Evolutionary conservation across 1,140 invertebrate species (phyloP).

Genomic region (Drosophila orena): DNA sequence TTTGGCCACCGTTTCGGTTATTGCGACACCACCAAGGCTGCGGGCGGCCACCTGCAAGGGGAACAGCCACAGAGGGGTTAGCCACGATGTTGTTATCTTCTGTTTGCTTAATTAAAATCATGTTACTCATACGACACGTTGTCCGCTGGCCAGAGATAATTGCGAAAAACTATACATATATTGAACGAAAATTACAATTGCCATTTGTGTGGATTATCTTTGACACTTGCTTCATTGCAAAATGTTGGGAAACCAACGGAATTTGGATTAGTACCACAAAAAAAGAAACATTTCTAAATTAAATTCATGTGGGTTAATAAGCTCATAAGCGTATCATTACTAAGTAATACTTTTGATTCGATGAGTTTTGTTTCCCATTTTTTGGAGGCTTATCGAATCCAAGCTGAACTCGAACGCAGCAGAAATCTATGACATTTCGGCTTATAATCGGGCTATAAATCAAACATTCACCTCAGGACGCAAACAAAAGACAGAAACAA

Average conservation of each 20-base stretch:
- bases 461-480: conserved; percentile 77
- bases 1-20: conserved; percentile 77
- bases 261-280: neutral
- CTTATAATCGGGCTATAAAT: conserved; percentile 79
- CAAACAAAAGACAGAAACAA: conserved; percentile 66
- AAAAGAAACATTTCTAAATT: neutral
- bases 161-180: conserved; percentile 45
- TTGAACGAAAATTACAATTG: conserved; percentile 21
- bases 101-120: conserved; percentile 77
- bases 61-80: conserved; percentile 1
- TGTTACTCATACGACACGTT: conserved; percentile 74
- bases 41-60: conserved; percentile 72
- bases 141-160: conserved; percentile 54
- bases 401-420: conserved; percentile 27
- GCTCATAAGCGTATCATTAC: no score
- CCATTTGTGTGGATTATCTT: conserved; percentile 7
- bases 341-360: conserved; percentile 23
- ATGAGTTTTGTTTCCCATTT: conserved; percentile 5
- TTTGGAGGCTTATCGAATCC: conserved; percentile 1
- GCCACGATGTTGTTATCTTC: conserved; percentile 19
- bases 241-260: neutral
- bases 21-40: conserved; percentile 85
- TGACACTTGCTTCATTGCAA: neutral
- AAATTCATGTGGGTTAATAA: no score
- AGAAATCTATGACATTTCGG: conserved; percentile 73